A percentile compares a stretch with the other conserved stretches of the same genome.
phyloP scores from a whole-genome alignment of 1,140 invertebrate genomes.

The Orius insidiosus region DNA sequence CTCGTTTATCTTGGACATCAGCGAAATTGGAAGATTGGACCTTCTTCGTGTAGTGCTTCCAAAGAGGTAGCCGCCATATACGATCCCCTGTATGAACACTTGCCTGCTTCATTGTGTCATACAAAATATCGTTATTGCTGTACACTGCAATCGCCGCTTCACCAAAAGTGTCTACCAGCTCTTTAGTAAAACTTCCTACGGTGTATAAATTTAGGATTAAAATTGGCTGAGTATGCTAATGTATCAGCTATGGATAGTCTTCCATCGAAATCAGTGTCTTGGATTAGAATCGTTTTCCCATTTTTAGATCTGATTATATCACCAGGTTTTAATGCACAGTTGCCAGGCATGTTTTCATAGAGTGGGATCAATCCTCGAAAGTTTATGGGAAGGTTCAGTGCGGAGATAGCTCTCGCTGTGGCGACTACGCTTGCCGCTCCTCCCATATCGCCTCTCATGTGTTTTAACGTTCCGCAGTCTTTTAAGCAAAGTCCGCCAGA shows the following conservation, averaged over 20 bases:
- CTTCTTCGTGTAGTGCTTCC: constrained; percentile 27
- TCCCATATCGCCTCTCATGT: constrained; percentile 47
- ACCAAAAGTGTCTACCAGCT: constrained; percentile 42
- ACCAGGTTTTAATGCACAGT: constrained; percentile 38
- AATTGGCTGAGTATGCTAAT: constrained; percentile 29
- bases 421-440: constrained; percentile 42
- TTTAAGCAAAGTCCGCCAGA: constrained; percentile 45
- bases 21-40: not conserved
- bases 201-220: constrained; percentile 36
- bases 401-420: constrained; percentile 32
- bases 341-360: constrained; percentile 43
- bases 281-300: constrained; percentile 39
- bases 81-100: constrained; percentile 33
- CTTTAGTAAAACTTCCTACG: constrained; percentile 31
- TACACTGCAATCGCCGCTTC: constrained; percentile 42
- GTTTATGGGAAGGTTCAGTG: constrained; percentile 36
- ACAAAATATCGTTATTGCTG: constrained; percentile 32
- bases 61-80: constrained; percentile 39
- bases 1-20: constrained; percentile 4
- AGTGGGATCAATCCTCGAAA: constrained; percentile 35
- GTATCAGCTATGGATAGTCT: constrained; percentile 43
- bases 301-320: constrained; percentile 45
- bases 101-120: constrained; percentile 22
- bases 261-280: constrained; percentile 48
- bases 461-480: constrained; percentile 34